Base-by-base conservation (phyloP, 1,140 invertebrate species). In the Nixonia krombeini region DNA sequence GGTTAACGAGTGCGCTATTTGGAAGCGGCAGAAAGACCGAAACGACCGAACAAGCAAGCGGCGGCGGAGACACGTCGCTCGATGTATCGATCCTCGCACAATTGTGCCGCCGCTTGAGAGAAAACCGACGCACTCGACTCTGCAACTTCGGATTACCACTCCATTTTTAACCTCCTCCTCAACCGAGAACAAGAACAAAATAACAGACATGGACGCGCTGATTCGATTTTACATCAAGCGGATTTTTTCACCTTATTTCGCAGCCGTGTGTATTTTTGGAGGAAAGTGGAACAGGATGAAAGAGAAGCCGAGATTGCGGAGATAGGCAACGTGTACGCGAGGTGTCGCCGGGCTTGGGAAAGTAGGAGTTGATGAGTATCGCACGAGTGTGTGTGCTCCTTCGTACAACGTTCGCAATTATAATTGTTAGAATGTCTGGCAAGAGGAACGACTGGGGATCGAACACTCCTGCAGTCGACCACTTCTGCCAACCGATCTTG, bases 51-150 rank as follows among this genome's bases (percentile, higher is more conserved):
- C 61, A 58, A 59, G 61, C 52, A 59, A 64, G 52, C 46, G 16
- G 4, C 50, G 52, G 65, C 61, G 67, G 6, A n/a, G 66, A 71
- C 72, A 75, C 49, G 38, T 45, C 65, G 73, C 51, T 74, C 76
- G 70, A 82, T 77, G 74, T 81, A 85, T 85, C 79, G 83, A 85
- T 83, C 74, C 63, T 77, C 55, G 45, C 59, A 78, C 55, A 83
- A 82, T 78, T 81, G 75, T 81, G 82, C 72, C 76, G 79, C 73
- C 75, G 81, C 83, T 81, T n/a, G 25, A 31, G 29, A 76, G 73
- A 74, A 33, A 56, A 44, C 31, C 56, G 42, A 57, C 42, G 46
- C 46, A 17, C 21, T 44, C 52, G 13, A 67, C 66, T 40, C 46
- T 59, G 61, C 57, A 58, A 44, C 63, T 65, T 58, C 51, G 46